Conservation (phyloP, 2,888 invertebrate species). For the Xylota segnis region DNA sequence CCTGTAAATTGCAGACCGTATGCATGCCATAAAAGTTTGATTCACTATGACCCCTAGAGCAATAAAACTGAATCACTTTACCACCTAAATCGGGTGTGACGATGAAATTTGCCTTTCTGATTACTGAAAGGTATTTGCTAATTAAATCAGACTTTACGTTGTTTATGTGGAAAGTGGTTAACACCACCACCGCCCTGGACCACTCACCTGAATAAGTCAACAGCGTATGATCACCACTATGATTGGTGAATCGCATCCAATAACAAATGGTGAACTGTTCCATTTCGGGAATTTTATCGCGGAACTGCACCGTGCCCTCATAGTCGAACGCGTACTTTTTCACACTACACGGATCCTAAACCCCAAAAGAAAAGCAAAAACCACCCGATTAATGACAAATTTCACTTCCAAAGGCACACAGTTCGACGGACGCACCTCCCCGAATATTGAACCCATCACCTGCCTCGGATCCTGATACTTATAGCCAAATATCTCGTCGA, state of each 20-base stretch:
- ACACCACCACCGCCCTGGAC: background rate
- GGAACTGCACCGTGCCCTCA: conserved; percentile 90
- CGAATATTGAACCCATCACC: conserved; percentile 65
- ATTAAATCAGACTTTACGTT: conserved; percentile 1
- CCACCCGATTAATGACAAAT: conserved; percentile 16
- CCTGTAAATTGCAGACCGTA: too few relatives aligned
- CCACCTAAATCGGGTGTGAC: background rate
- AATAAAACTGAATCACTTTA: background rate
- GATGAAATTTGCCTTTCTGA: background rate
- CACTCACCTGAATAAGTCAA: conserved; percentile 92
- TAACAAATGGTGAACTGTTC: conserved; percentile 93
- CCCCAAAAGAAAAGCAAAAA: conserved; percentile 28
- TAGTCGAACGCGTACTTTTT: conserved; percentile 89
- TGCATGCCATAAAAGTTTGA: background rate
- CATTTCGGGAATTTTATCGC: conserved; percentile 89
- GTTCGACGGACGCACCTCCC: conserved; percentile 75
- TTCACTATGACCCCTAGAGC: background rate
- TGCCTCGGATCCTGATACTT: conserved; percentile 73
- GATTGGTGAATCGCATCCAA: conserved; percentile 93
- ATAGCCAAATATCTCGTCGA: conserved; percentile 77
- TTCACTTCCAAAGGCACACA: conserved; percentile 25
- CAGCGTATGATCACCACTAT: conserved; percentile 92
- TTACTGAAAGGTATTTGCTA: background rate
- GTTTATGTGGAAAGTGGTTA: background rate
- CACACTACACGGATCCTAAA: conserved; percentile 87